Percentiles rank a stretch among this genome's conserved stretches.
phyloP scores from a whole-genome alignment of 2,113 vertebrate genomes.

The Toxostoma redivivum region DNA sequence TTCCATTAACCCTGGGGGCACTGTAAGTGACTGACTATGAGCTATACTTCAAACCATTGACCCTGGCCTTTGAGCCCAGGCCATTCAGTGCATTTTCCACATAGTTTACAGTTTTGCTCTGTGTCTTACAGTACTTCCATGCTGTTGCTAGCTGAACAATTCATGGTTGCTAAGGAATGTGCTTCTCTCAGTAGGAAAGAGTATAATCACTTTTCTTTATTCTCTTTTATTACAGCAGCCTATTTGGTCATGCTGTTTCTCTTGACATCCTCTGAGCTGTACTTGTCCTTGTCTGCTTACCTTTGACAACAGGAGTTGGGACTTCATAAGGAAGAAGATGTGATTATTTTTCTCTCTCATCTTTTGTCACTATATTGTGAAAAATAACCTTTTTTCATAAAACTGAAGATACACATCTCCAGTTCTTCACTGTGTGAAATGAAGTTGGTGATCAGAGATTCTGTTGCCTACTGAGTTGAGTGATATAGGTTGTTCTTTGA shows the following conservation, averaged over 20 bases:
- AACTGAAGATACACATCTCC: not conserved
- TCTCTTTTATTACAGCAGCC: not conserved
- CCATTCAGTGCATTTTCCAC: not conserved
- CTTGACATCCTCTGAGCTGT: not conserved
- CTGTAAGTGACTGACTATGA: not conserved
- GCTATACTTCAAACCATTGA: not conserved
- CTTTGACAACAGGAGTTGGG: not conserved
- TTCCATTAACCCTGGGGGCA: not conserved
- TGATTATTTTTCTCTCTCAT: not conserved
- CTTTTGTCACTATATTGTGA: not conserved
- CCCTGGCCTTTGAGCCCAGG: not conserved
- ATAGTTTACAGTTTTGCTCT: not conserved
- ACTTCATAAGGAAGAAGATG: not conserved
- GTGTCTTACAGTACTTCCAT: not conserved
- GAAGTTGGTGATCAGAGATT: not conserved
- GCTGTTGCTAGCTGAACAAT: not conserved
- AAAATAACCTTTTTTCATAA: not conserved
- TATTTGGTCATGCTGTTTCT: not conserved
- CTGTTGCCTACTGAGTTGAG: not conserved
- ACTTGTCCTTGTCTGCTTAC: not conserved
- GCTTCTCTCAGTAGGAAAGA: not conserved
- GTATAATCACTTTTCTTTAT: conserved; percentile 3
- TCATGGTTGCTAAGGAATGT: conserved; percentile 5
- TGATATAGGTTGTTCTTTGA: not conserved
- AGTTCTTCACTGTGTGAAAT: not conserved